Percentiles rank a stretch among this genome's conserved stretches.
These are phyloP conservation scores for Dendrolimus punctatus DNA, from an alignment of 1,140 invertebrate genomes.

Conservation along the genomic window DNA sequence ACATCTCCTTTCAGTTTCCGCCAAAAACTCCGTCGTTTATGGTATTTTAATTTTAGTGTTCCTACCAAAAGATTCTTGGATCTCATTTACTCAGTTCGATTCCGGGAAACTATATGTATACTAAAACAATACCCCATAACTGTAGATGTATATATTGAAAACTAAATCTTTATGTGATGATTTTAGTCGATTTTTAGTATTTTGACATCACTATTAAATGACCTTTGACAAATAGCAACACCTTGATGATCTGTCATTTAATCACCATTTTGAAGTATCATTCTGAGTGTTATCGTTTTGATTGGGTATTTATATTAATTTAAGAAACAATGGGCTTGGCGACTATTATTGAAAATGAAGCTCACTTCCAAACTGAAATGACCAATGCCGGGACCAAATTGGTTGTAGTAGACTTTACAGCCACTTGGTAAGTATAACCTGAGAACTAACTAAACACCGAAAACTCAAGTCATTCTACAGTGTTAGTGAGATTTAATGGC, in stretches of 20 bases:
- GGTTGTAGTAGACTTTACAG: slow-evolving; percentile 96
- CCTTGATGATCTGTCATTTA: slow-evolving; percentile 10
- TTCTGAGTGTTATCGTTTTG: slow-evolving; percentile 18
- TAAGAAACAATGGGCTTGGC: slow-evolving; percentile 59
- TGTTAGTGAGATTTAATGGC: slow-evolving; percentile 12
- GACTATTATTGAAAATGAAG: slow-evolving; percentile 76
- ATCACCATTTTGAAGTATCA: slow-evolving; percentile 51
- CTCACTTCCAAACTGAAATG: slow-evolving; percentile 88
- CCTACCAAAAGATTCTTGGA: too few relatives aligned
- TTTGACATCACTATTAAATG: too few relatives aligned
- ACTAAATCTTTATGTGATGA: too few relatives aligned
- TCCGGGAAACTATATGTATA: too few relatives aligned
- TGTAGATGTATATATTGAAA: too few relatives aligned
- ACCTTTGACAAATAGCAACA: background rate
- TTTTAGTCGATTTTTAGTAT: too few relatives aligned
- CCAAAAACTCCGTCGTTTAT: too few relatives aligned
- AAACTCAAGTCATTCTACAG: slow-evolving; percentile 39
- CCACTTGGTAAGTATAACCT: slow-evolving; percentile 82
- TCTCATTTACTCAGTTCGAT: too few relatives aligned
- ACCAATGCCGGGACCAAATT: slow-evolving; percentile 85
- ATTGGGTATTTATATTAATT: slow-evolving; percentile 19
- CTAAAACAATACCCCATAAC: too few relatives aligned
- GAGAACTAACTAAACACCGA: slow-evolving; percentile 14
- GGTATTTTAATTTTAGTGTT: too few relatives aligned
- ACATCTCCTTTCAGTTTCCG: too few relatives aligned